Percentiles rank a stretch among this genome's conserved stretches.
Conservation (phyloP, 2,888 invertebrate species). For the Mallateleia sp. region DNA sequence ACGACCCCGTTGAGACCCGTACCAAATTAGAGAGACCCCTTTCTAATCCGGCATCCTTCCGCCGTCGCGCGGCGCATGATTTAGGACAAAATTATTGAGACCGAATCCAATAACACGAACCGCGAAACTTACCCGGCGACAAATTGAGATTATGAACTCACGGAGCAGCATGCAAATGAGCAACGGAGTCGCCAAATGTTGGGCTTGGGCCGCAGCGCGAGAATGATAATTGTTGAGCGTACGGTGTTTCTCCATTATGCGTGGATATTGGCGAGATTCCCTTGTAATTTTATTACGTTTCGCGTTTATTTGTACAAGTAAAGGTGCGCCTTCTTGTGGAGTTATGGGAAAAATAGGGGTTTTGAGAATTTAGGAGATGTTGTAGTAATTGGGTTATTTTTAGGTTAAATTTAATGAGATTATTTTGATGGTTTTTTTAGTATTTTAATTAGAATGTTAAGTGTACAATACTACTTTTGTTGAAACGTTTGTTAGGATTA, state of each 20-base stretch:
- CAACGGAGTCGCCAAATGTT: slow-evolving; percentile 33
- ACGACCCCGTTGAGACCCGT: slow-evolving; percentile 77
- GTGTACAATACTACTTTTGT: too few species aligned
- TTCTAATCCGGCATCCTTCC: slow-evolving; percentile 77
- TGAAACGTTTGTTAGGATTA: too few species aligned
- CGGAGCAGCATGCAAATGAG: slow-evolving; percentile 62
- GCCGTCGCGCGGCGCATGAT: slow-evolving; percentile 83
- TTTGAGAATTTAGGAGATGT: too few species aligned
- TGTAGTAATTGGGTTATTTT: too few species aligned
- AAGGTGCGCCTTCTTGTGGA: too few species aligned
- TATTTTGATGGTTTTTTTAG: too few species aligned
- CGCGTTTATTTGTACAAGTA: neutral
- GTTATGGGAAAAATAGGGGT: too few species aligned
- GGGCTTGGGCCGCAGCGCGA: neutral
- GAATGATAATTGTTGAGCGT: neutral
- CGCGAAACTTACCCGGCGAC: slow-evolving; percentile 87
- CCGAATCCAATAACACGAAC: slow-evolving; percentile 88
- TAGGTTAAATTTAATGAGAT: too few species aligned
- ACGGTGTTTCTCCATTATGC: neutral
- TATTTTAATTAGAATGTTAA: too few species aligned
- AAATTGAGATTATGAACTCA: slow-evolving; percentile 86
- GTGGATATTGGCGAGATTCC: neutral
- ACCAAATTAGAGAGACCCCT: slow-evolving; percentile 87
- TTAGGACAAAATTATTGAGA: slow-evolving; percentile 88
- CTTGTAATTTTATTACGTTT: neutral